Evolutionary conservation across 2,888 invertebrate species (phyloP), one percentile per base, ranked within the genome.

Genomic region (Catocala nupta): DNA sequence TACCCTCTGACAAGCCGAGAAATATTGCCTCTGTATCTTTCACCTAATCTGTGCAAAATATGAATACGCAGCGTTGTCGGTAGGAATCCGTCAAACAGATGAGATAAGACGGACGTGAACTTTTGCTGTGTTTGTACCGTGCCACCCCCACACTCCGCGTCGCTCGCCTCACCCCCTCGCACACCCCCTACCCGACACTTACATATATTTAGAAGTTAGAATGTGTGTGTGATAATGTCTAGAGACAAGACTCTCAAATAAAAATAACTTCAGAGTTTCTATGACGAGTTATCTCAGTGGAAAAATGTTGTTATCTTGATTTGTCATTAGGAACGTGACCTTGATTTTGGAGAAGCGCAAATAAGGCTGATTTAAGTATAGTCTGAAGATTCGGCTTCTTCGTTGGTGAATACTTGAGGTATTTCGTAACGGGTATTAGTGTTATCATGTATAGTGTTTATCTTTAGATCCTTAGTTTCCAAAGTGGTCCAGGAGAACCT

Each of bases 51-150:
- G 76, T 73, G 75, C 81, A 82, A 90, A 91, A 90, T 92, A 92
- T 93, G 92, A 91, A 91, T 90, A 92, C 90, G 88, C 86, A 84
- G 88, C 87, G 89, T 86, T 88, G 89, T 90, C 89, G 87, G 86
- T 80, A 88, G 81, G 87, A 92, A 93, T 93, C 89, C 93, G 93
- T 93, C 93, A 93, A 93, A 92, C 89, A 89, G 93, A 93, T 93
- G 92, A 89, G 93, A 93, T 93, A 93, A 82, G 85, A 69, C 81
- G 82, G 85, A 90, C 88, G 88, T 91, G 89, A 92, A 92, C 92
- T 93, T 92, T 91, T 92, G 92, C 90, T 90, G 88, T 87, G 81
- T 77, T 77, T 77, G 77, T 77, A 78, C 62, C 85, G 78, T 72
- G 62, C 75, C 77, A 73, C 78, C 80, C 49, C 61, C 62, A 59